Conservation (phyloP, 1,140 invertebrate genomes). For the Melitaea cinxia region DNA sequence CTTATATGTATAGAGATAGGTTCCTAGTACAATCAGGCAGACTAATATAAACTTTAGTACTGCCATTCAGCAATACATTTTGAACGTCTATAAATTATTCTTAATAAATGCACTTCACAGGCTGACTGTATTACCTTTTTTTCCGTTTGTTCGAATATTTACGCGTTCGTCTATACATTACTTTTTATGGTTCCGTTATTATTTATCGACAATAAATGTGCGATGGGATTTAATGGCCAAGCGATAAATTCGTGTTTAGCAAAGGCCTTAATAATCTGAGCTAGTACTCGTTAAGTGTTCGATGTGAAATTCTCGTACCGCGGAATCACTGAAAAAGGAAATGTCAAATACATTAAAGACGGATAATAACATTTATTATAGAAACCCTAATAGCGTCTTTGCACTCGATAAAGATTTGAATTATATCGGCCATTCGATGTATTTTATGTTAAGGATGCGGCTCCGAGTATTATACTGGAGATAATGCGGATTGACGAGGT, state of each 20-base stretch:
- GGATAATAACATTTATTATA: constrained; percentile 28
- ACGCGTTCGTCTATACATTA: constrained; percentile 26
- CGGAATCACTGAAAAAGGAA: constrained; percentile 20
- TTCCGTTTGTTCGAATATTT: constrained; percentile 14
- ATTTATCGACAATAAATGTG: constrained; percentile 40
- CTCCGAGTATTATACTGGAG: neutral
- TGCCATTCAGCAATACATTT: constrained; percentile 18
- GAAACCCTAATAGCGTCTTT: constrained; percentile 22
- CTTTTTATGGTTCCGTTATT: constrained; percentile 35
- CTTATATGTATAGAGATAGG: neutral
- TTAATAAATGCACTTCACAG: constrained; percentile 13
- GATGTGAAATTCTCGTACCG: constrained; percentile 6
- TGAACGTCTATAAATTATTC: constrained; percentile 27
- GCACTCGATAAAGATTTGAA: constrained; percentile 24
- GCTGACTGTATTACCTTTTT: neutral
- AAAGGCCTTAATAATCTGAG: constrained; percentile 9
- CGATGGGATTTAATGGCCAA: constrained; percentile 30
- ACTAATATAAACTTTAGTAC: constrained; percentile 19
- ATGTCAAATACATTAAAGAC: constrained; percentile 23
- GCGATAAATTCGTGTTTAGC: constrained; percentile 33
- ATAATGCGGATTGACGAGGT: neutral
- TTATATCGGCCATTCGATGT: constrained; percentile 14
- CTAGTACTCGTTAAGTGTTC: constrained; percentile 6
- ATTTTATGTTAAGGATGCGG: constrained; percentile 14
- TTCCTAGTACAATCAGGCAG: constrained; percentile 3